Base-by-base conservation (phyloP, 2,888 invertebrate species). In the Leptinotarsa rubiginosa region DNA sequence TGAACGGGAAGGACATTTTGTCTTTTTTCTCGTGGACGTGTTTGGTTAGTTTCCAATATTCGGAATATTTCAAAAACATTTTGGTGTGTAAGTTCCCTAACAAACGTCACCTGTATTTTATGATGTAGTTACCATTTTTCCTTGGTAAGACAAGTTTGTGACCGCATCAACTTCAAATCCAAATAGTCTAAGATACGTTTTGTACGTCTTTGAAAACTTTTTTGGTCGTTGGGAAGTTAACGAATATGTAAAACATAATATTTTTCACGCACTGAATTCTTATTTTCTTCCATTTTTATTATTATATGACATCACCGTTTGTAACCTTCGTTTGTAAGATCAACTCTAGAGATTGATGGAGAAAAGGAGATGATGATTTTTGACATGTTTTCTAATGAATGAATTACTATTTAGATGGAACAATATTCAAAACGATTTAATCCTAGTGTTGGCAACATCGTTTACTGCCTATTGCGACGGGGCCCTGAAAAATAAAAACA, bases 401-500 rank as follows among this genome's bases (percentile, higher is more conserved):
- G 80, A 77, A 74, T 74, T 69, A 70, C 77, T 78, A 78, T 70
- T 75, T 76, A 75, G 77, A 80, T 82, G 80, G 75, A 79, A 77
- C 78, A 82, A 81, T 83, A 83, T 83, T 82, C 76, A 81, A 83
- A 83, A 83, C 81, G 83, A 83, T 82, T 80, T 77, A 82, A 83
- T 81, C 81, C 83, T 84, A 83, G 78, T 77, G 76, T 76, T 76
- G 78, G 80, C 77, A 31, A 74, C 74, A 70, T 78, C 73, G 71
- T 82, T 84, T 87, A 87, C 85, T 87, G 87, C 81, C 87, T 86
- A 81, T 87, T 87, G 83, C 87, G 87, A 78, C 87, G 86, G 70
- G 86, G 84, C 76, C 86, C 87, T 87, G 85, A 78, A 87, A 87
- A 70, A 81, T 77, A 82, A 80, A 77, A 20, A 73, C 65, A 71